Percentiles rank a stretch among this genome's conserved stretches.
phyloP scores from a whole-genome alignment of 2,113 vertebrate genomes.

The Pagrus major region DNA sequence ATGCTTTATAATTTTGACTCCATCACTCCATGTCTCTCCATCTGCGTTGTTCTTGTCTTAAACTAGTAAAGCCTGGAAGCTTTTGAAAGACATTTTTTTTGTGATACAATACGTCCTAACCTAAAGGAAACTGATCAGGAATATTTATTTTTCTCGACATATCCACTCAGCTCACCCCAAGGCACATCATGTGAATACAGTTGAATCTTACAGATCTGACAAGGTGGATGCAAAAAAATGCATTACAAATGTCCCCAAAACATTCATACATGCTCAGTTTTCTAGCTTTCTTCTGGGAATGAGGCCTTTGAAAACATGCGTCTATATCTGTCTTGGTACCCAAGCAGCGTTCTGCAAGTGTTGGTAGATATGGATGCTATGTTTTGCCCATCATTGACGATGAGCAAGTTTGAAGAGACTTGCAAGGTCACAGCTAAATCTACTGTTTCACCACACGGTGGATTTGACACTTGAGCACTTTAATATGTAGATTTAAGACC shows the following conservation, averaged over 20 bases:
- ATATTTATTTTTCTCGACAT: conserved; percentile 9
- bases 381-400: conserved; percentile 25
- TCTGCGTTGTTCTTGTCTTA: background rate
- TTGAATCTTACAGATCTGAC: background rate
- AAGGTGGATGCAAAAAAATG: background rate
- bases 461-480: conserved; percentile 70
- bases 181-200: background rate
- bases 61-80: background rate
- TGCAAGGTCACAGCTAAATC: conserved; percentile 35
- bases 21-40: background rate
- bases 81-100: conserved; percentile 4
- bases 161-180: background rate
- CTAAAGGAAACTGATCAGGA: conserved; percentile 8
- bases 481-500: conserved; percentile 58
- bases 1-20: background rate
- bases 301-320: conserved; percentile 19
- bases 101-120: background rate
- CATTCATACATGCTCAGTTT: background rate
- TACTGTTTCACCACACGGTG: conserved; percentile 41
- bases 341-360: conserved; percentile 3
- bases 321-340: conserved; percentile 21
- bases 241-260: background rate
- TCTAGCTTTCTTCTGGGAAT: conserved; percentile 4
- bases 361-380: conserved; percentile 2
- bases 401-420: conserved; percentile 27